A percentile compares a stretch with the other conserved stretches of the same genome.
Conservation (phyloP, 2,113 vertebrate species). For the Echinops telfairi region DNA sequence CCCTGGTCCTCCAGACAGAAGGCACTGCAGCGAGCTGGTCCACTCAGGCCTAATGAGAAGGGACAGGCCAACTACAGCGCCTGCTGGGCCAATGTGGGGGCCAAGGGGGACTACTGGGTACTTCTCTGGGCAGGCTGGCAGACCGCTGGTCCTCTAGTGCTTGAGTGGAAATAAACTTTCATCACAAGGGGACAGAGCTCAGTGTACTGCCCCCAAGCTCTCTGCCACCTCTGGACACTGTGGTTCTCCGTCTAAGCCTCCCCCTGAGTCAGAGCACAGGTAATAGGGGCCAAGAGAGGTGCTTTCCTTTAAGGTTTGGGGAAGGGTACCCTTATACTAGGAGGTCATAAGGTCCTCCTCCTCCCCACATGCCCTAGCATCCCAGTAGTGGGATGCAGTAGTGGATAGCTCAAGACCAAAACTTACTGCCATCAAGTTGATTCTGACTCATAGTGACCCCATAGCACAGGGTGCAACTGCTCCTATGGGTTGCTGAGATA, state of each 20-base stretch:
- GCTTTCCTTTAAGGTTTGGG: neutral
- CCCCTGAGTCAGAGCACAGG: neutral
- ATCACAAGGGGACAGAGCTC: neutral
- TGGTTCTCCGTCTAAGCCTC: neutral
- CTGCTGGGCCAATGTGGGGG: neutral
- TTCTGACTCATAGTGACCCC: too few relatives aligned
- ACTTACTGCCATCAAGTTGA: too few relatives aligned
- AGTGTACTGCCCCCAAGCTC: neutral
- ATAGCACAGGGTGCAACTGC: too few relatives aligned
- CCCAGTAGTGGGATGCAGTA: neutral
- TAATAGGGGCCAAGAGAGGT: neutral
- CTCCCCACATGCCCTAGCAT: neutral
- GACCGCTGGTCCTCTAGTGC: neutral
- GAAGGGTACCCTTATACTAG: neutral
- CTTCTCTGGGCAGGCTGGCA: neutral
- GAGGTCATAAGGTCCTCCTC: neutral
- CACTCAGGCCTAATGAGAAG: slow-evolving; percentile 66
- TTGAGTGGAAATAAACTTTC: neutral
- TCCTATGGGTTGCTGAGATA: too few relatives aligned
- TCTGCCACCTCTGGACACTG: too few relatives aligned
- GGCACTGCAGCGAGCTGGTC: neutral
- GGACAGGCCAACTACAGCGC: slow-evolving; percentile 22
- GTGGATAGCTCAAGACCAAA: too few relatives aligned
- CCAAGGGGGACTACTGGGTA: neutral
- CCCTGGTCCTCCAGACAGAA: neutral